Conservation (phyloP, 2,888 invertebrate species). For the Gnatocerus cornutus region DNA sequence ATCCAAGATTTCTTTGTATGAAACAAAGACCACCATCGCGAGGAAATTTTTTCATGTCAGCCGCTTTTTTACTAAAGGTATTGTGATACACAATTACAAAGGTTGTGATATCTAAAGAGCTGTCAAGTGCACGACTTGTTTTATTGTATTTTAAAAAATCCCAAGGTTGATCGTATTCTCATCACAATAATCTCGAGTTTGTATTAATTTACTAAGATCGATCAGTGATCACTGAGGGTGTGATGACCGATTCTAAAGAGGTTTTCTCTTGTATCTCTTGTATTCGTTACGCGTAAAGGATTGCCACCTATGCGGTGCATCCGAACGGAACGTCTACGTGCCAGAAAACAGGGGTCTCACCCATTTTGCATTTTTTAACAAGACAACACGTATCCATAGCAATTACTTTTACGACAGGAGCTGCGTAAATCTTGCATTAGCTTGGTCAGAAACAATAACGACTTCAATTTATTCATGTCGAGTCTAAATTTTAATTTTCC, state of each 20-base stretch:
- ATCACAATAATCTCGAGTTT: not conserved
- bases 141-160: conserved; percentile 17
- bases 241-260: conserved; percentile 28
- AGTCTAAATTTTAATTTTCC: no score
- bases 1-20: not conserved
- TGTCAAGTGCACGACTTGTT: conserved; percentile 15
- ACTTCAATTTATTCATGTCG: no score
- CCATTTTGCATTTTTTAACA: conserved; percentile 10
- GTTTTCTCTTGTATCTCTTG: conserved; percentile 5
- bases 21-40: conserved; percentile 14
- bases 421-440: not conserved
- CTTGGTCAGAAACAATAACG: not conserved
- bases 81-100: conserved; percentile 16
- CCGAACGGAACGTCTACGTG: conserved; percentile 37
- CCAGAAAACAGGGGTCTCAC: conserved; percentile 12
- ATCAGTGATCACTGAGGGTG: conserved; percentile 27
- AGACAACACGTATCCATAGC: not conserved
- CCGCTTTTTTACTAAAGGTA: conserved; percentile 3
- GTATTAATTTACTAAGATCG: conserved; percentile 11
- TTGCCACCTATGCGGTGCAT: conserved; percentile 20
- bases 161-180: conserved; percentile 19
- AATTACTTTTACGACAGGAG: not conserved
- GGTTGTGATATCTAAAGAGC: conserved; percentile 8
- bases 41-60: conserved; percentile 15
- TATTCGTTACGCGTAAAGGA: conserved; percentile 14